Percentiles rank a stretch among this genome's conserved stretches.
Evolutionary conservation across 1,140 invertebrate species (phyloP).

Genomic region (Drosophila murphyi): DNA sequence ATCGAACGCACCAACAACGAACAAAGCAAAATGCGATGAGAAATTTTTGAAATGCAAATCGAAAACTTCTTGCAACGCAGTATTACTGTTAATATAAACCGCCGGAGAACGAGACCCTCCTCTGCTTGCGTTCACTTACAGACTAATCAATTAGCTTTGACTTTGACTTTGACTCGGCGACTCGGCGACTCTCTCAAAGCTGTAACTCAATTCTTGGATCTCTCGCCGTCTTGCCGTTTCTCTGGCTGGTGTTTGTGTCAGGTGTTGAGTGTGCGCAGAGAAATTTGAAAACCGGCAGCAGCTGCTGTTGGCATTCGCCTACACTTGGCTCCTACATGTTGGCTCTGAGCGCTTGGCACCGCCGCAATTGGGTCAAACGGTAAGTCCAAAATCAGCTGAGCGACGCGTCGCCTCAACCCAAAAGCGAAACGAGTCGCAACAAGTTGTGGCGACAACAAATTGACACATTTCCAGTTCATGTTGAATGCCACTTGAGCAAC

Average conservation of each 20-base stretch:
- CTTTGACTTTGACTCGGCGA: conserved; percentile 20
- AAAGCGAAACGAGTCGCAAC: neutral
- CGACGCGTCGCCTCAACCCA: neutral
- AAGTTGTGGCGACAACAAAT: conserved; percentile 22
- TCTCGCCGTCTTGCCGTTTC: conserved; percentile 3
- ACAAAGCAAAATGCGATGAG: conserved; percentile 2
- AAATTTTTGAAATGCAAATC: conserved; percentile 42
- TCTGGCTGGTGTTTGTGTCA: neutral
- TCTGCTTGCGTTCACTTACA: conserved; percentile 45
- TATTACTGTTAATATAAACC: conserved; percentile 23
- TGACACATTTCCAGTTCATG: neutral
- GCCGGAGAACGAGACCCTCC: conserved; percentile 24
- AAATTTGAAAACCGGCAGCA: conserved; percentile 51
- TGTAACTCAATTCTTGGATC: neutral
- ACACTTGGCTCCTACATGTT: conserved; percentile 16
- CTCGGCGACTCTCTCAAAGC: neutral
- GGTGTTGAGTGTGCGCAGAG: conserved; percentile 26
- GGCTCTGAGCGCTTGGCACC: conserved; percentile 20
- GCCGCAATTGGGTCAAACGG: conserved; percentile 71
- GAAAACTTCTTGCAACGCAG: conserved; percentile 20
- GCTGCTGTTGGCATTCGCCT: conserved; percentile 23
- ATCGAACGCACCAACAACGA: neutral
- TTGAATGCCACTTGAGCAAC: neutral
- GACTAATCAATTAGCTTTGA: conserved; percentile 66
- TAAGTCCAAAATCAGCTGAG: conserved; percentile 59